These are phyloP conservation scores for Aplocera efformata DNA, from an alignment of 2,888 invertebrate species.

Conservation along the genomic window DNA sequence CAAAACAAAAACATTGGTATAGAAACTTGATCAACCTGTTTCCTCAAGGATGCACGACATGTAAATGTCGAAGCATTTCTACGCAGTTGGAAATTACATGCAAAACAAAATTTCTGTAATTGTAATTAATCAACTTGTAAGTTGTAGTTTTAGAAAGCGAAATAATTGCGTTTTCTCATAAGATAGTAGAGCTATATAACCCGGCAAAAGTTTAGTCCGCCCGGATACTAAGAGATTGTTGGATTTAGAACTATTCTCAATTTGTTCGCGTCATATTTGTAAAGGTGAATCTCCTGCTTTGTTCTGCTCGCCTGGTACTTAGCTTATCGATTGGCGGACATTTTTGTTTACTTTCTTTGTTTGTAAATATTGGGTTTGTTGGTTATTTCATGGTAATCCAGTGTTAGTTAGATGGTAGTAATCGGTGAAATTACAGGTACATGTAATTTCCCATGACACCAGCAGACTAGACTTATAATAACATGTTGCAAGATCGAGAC, in stretches of 20 bases:
- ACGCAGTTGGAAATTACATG: slow-evolving; percentile 17
- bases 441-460: too few relatives aligned
- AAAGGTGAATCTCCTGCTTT: slow-evolving; percentile 34
- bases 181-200: slow-evolving; percentile 4
- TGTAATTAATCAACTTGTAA: too few relatives aligned
- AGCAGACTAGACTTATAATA: too few relatives aligned
- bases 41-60: slow-evolving; percentile 22
- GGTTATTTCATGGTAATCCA: too few relatives aligned
- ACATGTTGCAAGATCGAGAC: too few relatives aligned
- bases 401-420: too few relatives aligned
- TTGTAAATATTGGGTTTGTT: slow-evolving; percentile 33
- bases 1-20: slow-evolving; percentile 44
- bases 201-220: slow-evolving; percentile 10
- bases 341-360: slow-evolving; percentile 34
- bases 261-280: slow-evolving; percentile 41
- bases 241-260: slow-evolving; percentile 19
- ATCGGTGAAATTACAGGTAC: too few relatives aligned
- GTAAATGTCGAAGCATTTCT: slow-evolving; percentile 15
- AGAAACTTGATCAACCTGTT: slow-evolving; percentile 46
- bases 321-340: slow-evolving; percentile 38
- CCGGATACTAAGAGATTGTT: not conserved
- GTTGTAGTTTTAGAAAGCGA: not conserved
- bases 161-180: slow-evolving; percentile 7
- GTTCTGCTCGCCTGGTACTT: slow-evolving; percentile 48
- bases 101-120: not conserved